Percentiles rank a stretch among this genome's conserved stretches.
phyloP scores from a whole-genome alignment of 2,113 vertebrate genomes.

The Podilymbus podiceps region DNA sequence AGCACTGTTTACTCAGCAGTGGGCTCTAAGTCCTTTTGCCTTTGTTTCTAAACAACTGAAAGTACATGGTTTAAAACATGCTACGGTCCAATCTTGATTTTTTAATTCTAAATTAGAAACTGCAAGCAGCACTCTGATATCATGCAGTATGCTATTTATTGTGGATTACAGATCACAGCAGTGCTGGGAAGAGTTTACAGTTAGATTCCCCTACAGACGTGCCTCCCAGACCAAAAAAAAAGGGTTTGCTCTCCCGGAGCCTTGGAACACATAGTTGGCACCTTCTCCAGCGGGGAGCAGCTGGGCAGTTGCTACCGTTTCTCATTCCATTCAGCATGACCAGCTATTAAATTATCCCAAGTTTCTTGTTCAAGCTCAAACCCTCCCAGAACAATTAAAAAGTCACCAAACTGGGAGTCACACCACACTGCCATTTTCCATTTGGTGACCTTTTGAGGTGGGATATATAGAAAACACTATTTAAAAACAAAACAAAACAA shows the following conservation, averaged over 20 bases:
- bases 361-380: conserved; percentile 24
- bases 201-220: not conserved
- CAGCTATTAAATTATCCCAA: conserved; percentile 29
- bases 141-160: not conserved
- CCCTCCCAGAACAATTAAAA: not conserved
- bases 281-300: conserved; percentile 37
- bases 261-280: conserved; percentile 65
- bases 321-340: conserved; percentile 32
- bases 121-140: not conserved
- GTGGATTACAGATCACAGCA: not conserved
- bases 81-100: not conserved
- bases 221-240: conserved; percentile 41
- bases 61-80: not conserved
- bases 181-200: not conserved
- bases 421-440: not conserved
- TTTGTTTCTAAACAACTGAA: not conserved
- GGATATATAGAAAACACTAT: not conserved
- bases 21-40: not conserved
- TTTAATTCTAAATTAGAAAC: not conserved
- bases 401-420: not conserved
- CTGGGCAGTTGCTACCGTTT: conserved; percentile 60
- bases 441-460: not conserved
- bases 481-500: too few relatives aligned
- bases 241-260: conserved; percentile 36
- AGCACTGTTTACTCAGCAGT: conserved; percentile 31